Conservation (phyloP, 2,888 invertebrate genomes). For the Brassicogethes aeneus region DNA sequence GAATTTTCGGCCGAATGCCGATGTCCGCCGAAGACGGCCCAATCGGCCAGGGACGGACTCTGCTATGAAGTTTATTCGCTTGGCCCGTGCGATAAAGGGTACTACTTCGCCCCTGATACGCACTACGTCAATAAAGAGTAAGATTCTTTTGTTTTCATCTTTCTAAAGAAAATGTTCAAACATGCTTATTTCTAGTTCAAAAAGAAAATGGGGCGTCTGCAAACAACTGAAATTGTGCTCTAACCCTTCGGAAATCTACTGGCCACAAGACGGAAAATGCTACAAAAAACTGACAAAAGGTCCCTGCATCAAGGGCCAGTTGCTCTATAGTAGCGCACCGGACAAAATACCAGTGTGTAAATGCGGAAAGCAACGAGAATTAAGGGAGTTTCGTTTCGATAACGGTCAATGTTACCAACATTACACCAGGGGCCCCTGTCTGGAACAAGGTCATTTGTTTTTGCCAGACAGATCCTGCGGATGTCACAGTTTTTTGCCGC, state of each 20-base stretch:
- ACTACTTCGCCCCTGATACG: slow-evolving; percentile 63
- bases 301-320: slow-evolving; percentile 66
- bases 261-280: slow-evolving; percentile 70
- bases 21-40: slow-evolving; percentile 73
- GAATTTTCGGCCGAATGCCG: slow-evolving; percentile 65
- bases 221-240: slow-evolving; percentile 56
- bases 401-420: slow-evolving; percentile 69
- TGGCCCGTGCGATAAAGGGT: slow-evolving; percentile 64
- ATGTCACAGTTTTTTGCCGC: slow-evolving; percentile 61
- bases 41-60: slow-evolving; percentile 55
- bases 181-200: slow-evolving; percentile 38
- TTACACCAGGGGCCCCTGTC: slow-evolving; percentile 73
- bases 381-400: slow-evolving; percentile 41
- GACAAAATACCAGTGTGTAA: slow-evolving; percentile 55
- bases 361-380: slow-evolving; percentile 30
- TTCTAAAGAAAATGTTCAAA: not conserved
- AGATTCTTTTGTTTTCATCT: slow-evolving; percentile 8
- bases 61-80: slow-evolving; percentile 67
- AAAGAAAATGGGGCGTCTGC: slow-evolving; percentile 63
- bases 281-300: slow-evolving; percentile 63
- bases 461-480: slow-evolving; percentile 66
- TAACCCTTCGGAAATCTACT: slow-evolving; percentile 57
- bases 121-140: slow-evolving; percentile 23
- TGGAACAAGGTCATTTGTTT: slow-evolving; percentile 65
- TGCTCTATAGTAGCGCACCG: slow-evolving; percentile 51